phyloP scores from a whole-genome alignment of 2,797 vertebrate genomes.

The Aeoliscus strigatus region DNA sequence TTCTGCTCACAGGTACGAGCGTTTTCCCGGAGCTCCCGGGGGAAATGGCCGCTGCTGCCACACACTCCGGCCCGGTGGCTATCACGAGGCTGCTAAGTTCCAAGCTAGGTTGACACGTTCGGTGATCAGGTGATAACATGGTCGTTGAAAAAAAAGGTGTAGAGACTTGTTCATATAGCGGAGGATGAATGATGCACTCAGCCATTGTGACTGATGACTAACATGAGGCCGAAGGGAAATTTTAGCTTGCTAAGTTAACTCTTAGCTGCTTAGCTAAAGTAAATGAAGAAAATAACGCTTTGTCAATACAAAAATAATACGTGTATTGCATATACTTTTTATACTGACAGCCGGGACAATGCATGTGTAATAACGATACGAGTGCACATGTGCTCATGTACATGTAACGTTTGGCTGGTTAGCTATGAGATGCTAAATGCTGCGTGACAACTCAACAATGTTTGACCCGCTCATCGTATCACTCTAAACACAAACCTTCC shows the following conservation, averaged over 20 bases:
- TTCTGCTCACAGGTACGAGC: conserved; percentile 93
- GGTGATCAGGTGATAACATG: conserved; percentile 3
- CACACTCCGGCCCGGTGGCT: conserved; percentile 38
- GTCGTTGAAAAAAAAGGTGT: accelerated
- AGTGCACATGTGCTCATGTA: too few species aligned
- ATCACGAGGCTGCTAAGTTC: conserved; percentile 63
- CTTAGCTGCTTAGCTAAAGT: conserved; percentile 18
- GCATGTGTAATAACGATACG: too few species aligned
- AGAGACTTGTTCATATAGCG: background rate
- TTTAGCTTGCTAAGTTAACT: conserved; percentile 32
- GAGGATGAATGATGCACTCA: background rate
- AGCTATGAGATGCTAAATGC: too few species aligned
- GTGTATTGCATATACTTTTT: too few species aligned
- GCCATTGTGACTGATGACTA: background rate
- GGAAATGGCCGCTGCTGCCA: background rate
- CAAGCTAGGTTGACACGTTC: conserved; percentile 47
- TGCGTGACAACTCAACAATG: too few species aligned
- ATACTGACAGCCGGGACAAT: too few species aligned
- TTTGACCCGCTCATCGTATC: too few species aligned
- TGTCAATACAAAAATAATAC: conserved; percentile 1
- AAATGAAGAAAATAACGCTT: background rate
- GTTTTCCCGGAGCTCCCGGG: background rate
- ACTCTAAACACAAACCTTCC: too few species aligned
- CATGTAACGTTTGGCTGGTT: too few species aligned
- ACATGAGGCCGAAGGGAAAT: background rate